Conservation (phyloP, 2,888 invertebrate genomes). For the Melanargia galathea region DNA sequence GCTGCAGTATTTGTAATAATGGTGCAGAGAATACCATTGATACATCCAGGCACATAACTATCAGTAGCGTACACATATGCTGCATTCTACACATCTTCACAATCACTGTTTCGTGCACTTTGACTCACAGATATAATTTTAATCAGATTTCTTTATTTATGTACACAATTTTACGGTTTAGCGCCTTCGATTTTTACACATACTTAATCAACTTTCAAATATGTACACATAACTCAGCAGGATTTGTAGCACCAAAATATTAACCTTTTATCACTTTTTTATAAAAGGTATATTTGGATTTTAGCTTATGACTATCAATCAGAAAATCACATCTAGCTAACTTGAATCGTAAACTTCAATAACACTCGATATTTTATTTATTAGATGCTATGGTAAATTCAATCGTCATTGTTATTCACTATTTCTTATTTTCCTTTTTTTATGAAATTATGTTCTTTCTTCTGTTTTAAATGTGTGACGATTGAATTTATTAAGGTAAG, state of each 20-base stretch:
- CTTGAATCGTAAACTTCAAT: not conserved
- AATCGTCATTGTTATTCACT: not conserved
- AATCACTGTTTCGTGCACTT: not conserved
- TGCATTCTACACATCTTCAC: constrained; percentile 22
- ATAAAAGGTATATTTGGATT: not conserved
- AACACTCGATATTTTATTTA: not conserved
- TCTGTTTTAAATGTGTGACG: not conserved
- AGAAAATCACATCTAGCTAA: not conserved
- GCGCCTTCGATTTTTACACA: not conserved
- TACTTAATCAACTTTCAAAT: not conserved
- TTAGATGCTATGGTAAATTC: not conserved
- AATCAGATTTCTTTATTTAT: not conserved
- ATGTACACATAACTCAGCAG: not conserved
- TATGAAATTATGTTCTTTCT: not conserved
- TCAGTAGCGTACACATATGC: constrained; percentile 13
- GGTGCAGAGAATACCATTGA: constrained; percentile 51
- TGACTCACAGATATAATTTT: not conserved
- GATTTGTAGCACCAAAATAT: not conserved
- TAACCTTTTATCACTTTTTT: not conserved
- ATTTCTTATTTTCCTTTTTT: not conserved
- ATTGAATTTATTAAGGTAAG: not conserved
- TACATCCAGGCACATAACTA: constrained; percentile 49
- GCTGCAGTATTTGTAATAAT: constrained; percentile 46
- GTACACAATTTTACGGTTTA: not conserved
- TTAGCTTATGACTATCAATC: not conserved